A percentile compares a stretch with the other conserved stretches of the same genome.
These are phyloP conservation scores for Vanessa tameamea DNA, from an alignment of 1,140 invertebrate genomes.

Conservation along the genomic window DNA sequence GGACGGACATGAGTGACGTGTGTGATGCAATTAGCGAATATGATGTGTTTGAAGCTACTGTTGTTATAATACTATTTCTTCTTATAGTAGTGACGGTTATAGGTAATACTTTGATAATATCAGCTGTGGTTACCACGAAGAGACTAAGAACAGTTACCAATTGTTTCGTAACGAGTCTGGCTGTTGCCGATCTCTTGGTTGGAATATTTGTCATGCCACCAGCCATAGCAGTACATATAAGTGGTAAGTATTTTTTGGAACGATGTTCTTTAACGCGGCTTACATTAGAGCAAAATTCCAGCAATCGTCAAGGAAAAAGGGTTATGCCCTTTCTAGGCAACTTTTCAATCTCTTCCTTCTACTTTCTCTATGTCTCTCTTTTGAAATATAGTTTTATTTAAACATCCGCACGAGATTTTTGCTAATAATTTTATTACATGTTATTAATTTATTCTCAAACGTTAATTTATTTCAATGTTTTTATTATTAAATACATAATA, in stretches of 20 bases:
- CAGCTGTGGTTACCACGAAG: constrained; percentile 94
- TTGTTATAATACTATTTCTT: constrained; percentile 79
- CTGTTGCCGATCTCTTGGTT: constrained; percentile 94
- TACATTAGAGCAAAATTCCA: no score
- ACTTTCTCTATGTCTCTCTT: no score
- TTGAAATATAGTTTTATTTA: no score
- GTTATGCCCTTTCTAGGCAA: no score
- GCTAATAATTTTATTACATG: no score
- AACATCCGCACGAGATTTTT: no score
- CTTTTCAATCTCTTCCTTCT: no score
- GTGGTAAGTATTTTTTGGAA: constrained; percentile 77
- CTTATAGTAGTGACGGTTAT: constrained; percentile 85
- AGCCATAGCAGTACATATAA: constrained; percentile 87
- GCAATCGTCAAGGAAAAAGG: no score
- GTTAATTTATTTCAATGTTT: no score
- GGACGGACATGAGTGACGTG: constrained; percentile 34
- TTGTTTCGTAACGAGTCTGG: constrained; percentile 96
- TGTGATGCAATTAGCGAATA: constrained; percentile 47
- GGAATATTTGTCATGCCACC: constrained; percentile 97
- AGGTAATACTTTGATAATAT: constrained; percentile 95
- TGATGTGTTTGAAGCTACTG: constrained; percentile 65
- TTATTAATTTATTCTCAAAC: no score
- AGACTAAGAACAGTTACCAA: constrained; percentile 96
- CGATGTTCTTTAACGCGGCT: no score
- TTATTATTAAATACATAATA: no score